These are phyloP conservation scores for Gobio occitaniae DNA, from an alignment of 2,797 vertebrate genomes.

Conservation along the genomic window DNA sequence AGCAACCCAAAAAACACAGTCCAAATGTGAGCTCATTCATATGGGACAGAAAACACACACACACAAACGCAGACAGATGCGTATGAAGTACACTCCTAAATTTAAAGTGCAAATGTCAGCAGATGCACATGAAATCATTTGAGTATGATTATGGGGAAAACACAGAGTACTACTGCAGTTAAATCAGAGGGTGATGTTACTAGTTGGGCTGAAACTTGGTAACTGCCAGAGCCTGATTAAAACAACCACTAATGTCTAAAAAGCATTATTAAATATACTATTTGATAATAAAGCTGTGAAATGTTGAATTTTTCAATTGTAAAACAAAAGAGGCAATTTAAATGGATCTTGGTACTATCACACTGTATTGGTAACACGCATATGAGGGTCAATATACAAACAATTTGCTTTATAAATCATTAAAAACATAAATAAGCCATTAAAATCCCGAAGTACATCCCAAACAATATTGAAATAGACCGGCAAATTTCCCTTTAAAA, in stretches of 20 bases:
- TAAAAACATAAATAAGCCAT: conserved; percentile 1
- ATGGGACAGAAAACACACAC: conserved; percentile 40
- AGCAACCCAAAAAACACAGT: conserved; percentile 45
- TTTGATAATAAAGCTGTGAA: not conserved
- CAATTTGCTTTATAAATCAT: not conserved
- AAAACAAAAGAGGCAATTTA: not conserved
- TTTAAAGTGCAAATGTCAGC: conserved; percentile 27
- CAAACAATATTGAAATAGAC: not conserved
- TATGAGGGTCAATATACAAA: not conserved
- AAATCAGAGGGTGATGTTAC: not conserved
- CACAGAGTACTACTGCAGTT: not conserved
- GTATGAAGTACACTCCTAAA: conserved; percentile 21
- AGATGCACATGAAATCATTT: not conserved
- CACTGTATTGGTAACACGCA: not conserved
- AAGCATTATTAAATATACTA: not conserved
- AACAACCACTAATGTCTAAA: not conserved
- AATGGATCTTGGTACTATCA: not conserved
- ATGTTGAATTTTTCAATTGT: not conserved
- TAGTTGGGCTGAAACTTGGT: not conserved
- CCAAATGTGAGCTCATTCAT: conserved; percentile 63
- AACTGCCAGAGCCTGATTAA: not conserved
- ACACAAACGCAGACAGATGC: not conserved
- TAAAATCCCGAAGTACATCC: not conserved
- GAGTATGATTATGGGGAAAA: conserved; percentile 11
- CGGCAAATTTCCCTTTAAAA: not conserved